Evolutionary conservation across 2,888 invertebrate species (phyloP).

Genomic region (Oscheius onirici): DNA sequence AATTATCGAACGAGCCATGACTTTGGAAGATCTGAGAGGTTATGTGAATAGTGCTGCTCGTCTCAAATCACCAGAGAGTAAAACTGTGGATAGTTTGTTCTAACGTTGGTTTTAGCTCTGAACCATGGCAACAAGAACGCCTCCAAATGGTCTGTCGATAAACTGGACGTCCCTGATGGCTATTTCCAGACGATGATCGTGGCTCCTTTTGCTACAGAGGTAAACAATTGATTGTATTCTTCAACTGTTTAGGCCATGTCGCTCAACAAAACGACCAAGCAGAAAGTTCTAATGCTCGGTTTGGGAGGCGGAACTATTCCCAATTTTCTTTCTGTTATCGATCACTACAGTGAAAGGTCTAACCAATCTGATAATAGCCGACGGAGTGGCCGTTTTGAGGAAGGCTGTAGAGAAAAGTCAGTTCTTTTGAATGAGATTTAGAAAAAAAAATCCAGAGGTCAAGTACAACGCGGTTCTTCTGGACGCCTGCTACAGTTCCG

Average conservation of each 20-base stretch:
- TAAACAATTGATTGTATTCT: background rate
- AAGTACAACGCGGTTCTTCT: conserved; percentile 30
- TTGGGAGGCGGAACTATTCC: conserved; percentile 13
- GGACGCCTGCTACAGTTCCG: conserved; percentile 41
- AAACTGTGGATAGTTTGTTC: background rate
- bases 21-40: background rate
- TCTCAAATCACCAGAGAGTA: background rate
- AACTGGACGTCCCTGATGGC: conserved; percentile 35
- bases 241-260: background rate
- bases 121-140: conserved; percentile 37
- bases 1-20: background rate
- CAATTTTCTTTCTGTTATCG: conserved; percentile 2
- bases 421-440: background rate
- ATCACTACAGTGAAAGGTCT: conserved; percentile 28
- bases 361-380: conserved; percentile 30
- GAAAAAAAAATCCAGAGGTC: background rate
- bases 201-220: conserved; percentile 43
- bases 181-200: conserved; percentile 43
- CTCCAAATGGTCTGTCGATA: conserved; percentile 42
- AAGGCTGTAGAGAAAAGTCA: background rate
- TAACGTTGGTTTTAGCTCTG: background rate
- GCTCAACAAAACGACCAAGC: background rate
- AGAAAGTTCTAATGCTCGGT: conserved; percentile 7
- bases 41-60: conserved; percentile 8
- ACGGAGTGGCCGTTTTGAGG: conserved; percentile 25